Evolutionary conservation across 2,113 vertebrate genomes (phyloP), one percentile per base, ranked within the genome.

Genomic region (Noturus placidus): DNA sequence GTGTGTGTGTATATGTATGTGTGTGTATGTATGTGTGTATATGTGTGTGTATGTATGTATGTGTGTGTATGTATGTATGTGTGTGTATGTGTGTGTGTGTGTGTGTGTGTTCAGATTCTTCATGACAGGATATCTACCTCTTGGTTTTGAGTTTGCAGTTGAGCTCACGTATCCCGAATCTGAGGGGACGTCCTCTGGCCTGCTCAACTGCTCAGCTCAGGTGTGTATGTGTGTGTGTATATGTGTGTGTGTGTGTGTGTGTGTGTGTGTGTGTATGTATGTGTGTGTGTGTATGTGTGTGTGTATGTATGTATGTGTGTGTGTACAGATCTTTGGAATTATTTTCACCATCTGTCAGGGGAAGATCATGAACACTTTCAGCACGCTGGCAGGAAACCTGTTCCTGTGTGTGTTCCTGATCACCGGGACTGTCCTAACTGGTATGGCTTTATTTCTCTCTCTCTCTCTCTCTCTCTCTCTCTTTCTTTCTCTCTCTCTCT

Each of bases 151-250:
- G 93, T 99, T 97, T 94, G 98, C 96, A 0, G 98, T 95, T 4
- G 98, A 99, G 87, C 93, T 99, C 92, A 99, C 98, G 0, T 98
- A 96, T 79, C 98, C 98, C 63, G 98, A 99, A 87, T 98, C 97
- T 1, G 98, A 99, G 92, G 98, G 97, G 92, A 97, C 97, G 0
- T 99, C 98, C 0, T 99, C 98, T 1, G 98, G 98, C 0, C 96
- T 99, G 38, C 96, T 99, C 30, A 99, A 99, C 63, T 96, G 97
- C 86, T 97, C 97, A 0, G 97, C 98, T 87, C 98, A 99, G 97
- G 98, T 99, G 46, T 56, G 50, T 72, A 67, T 61, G 38, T 78
- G 35, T 74, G 33, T 74, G 20, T 65, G 33, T 74, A 9, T 42
- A 11, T 42, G 33, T 46, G 25, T n/a, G 67, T n/a, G 46, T 27